phyloP scores from a whole-genome alignment of 2,113 vertebrate genomes.

The Parus major region DNA sequence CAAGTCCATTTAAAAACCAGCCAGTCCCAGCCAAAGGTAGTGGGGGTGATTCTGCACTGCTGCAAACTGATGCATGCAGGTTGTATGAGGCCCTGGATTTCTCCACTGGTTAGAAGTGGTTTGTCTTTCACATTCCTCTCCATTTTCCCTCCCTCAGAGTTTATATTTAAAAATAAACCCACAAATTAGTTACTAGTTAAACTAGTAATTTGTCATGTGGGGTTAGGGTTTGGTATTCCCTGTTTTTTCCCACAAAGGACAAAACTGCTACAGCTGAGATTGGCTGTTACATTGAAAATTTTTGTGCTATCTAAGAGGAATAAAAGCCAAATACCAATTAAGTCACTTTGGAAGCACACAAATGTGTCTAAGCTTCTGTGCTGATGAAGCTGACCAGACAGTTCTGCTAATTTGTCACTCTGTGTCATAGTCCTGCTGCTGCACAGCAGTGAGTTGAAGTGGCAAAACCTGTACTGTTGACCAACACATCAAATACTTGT shows the following conservation, averaged over 20 bases:
- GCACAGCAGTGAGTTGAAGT: neutral
- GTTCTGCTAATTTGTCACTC: conserved; percentile 26
- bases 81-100: neutral
- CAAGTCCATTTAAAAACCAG: conserved; percentile 30
- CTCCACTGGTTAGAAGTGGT: conserved; percentile 34
- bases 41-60: neutral
- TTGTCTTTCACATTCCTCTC: conserved; percentile 31
- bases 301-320: conserved; percentile 51
- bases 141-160: neutral
- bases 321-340: conserved; percentile 55
- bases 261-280: neutral
- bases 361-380: conserved; percentile 47
- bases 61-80: neutral
- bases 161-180: conserved; percentile 30
- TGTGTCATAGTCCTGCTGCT: neutral
- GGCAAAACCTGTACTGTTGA: neutral
- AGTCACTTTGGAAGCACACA: conserved; percentile 53
- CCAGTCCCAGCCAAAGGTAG: neutral
- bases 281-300: conserved; percentile 2
- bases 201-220: neutral
- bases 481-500: neutral
- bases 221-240: neutral
- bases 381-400: conserved; percentile 38
- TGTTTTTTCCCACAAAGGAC: neutral
- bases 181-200: neutral